phyloP scores from a whole-genome alignment of 1,140 invertebrate species.

The Macrotrachela quadricornifera region DNA sequence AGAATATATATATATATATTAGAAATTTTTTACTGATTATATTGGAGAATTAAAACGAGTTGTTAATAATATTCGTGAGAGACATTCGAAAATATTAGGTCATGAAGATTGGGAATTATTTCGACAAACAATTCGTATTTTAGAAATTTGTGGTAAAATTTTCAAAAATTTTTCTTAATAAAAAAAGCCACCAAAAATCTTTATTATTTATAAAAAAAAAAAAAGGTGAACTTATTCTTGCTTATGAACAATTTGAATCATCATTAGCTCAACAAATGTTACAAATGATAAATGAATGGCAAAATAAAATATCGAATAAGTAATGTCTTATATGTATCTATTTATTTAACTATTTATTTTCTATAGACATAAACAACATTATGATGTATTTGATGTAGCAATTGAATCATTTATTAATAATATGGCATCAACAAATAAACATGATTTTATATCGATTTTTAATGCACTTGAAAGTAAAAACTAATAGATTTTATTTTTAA shows the following conservation, averaged over 20 bases:
- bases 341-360: constrained; percentile 14
- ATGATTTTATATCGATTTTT: too few species aligned
- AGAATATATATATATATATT: neutral
- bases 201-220: too few species aligned
- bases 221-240: neutral
- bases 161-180: too few species aligned
- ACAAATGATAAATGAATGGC: too few species aligned
- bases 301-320: too few species aligned
- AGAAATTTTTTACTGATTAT: constrained; percentile 16
- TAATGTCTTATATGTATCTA: too few species aligned
- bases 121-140: constrained; percentile 26
- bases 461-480: too few species aligned
- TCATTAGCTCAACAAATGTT: too few species aligned
- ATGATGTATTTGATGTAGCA: constrained; percentile 4
- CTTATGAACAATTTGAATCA: neutral
- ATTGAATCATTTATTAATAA: neutral
- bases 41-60: constrained; percentile 22
- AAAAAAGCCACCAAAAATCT: too few species aligned
- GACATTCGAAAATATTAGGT: constrained; percentile 15
- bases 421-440: too few species aligned
- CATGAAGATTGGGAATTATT: constrained; percentile 29
- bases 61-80: constrained; percentile 23
- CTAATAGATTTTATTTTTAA: too few species aligned
- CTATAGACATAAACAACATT: constrained; percentile 2
- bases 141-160: constrained; percentile 27